Base-by-base conservation (phyloP, 2,888 invertebrate species). In the Ichneumoninae sp. region DNA sequence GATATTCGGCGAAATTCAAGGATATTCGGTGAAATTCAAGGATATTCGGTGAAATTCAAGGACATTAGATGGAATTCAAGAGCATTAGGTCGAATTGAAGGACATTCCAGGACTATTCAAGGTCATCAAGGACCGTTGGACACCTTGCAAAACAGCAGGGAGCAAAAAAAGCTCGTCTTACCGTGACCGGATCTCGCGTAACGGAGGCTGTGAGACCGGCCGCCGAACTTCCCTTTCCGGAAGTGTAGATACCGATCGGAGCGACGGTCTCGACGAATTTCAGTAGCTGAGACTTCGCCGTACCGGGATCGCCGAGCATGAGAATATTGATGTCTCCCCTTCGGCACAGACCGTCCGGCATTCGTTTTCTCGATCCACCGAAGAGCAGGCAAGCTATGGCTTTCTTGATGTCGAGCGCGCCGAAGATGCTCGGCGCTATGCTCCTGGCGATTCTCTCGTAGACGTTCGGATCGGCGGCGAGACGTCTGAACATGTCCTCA, bases 221-320 rank as follows among this genome's bases (percentile, higher is more conserved):
- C 1, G 99, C 99, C 90, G 99, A 99, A 87, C 99, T 99, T 2
- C 99, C 99, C 94, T 99, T 99, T n/a, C 99, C 99, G 0, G 99
- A 99, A 0, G 99, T 99, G 93, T 99, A 99, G 3, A 99, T 98
- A 0, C 97, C 98, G 89, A 99, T 97, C 0, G 99, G 99, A 0
- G 99, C 95, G 26, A 98, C 98, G 90, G 96, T 97, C 94, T 99
- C 99, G 0, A 99, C 99, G 92, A 99, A 99, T 94, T 99, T 99
- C 10, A 99, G 94, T 81, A 99, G 94, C 93, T 99, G 99, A 0
- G 99, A 99, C 94, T 99, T 99, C n/a, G 99, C 99, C 0, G 99
- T 99, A 91, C 99, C 99, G 0, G 99, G 99, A 95, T 99, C 99
- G 60, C 99, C 99, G 40, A 99, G 95, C 83, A 99, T 95, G 16